phyloP scores from a whole-genome alignment of 2,888 invertebrate species.

The Esperia sulphurella region DNA sequence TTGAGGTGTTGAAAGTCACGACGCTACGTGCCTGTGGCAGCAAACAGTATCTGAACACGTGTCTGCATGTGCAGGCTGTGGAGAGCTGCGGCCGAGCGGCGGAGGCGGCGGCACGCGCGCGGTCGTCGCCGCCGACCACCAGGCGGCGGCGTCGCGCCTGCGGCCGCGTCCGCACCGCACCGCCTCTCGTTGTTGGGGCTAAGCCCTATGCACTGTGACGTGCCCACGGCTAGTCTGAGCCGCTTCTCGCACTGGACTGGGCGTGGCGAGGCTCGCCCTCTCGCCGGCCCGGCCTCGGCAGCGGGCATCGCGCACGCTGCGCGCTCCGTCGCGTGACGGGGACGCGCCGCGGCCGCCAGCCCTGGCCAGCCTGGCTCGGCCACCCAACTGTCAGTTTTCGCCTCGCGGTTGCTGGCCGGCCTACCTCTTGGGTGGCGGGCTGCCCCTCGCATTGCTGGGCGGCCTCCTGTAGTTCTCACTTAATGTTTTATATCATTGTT shows the following conservation, averaged over 20 bases:
- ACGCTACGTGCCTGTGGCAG: conserved; percentile 18
- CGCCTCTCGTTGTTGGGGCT: conserved; percentile 61
- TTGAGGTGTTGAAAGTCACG: conserved; percentile 29
- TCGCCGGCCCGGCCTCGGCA: conserved; percentile 32
- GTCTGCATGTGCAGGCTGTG: conserved; percentile 76
- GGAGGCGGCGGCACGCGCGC: conserved; percentile 48
- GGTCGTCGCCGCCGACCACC: conserved; percentile 40
- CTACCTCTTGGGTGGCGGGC: no score
- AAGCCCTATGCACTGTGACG: conserved; percentile 58
- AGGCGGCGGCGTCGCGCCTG: conserved; percentile 34
- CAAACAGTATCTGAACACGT: conserved; percentile 44
- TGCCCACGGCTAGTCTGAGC: conserved; percentile 69
- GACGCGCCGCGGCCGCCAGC: conserved; percentile 20
- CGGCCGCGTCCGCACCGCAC: conserved; percentile 41
- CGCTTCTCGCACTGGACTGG: conserved; percentile 58
- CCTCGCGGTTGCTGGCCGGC: conserved; percentile 13
- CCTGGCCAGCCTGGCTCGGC: conserved; percentile 16
- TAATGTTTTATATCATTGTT: conserved; percentile 23
- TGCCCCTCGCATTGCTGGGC: conserved; percentile 37
- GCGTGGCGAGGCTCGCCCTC: conserved; percentile 34
- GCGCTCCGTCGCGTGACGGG: conserved; percentile 27
- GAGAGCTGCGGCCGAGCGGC: conserved; percentile 58
- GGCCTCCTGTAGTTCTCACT: conserved; percentile 51
- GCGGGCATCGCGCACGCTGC: conserved; percentile 26
- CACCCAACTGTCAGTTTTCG: conserved; percentile 41